These are phyloP conservation scores for Endomychus coccineus DNA, from an alignment of 2,888 invertebrate species.

Conservation along the genomic window DNA sequence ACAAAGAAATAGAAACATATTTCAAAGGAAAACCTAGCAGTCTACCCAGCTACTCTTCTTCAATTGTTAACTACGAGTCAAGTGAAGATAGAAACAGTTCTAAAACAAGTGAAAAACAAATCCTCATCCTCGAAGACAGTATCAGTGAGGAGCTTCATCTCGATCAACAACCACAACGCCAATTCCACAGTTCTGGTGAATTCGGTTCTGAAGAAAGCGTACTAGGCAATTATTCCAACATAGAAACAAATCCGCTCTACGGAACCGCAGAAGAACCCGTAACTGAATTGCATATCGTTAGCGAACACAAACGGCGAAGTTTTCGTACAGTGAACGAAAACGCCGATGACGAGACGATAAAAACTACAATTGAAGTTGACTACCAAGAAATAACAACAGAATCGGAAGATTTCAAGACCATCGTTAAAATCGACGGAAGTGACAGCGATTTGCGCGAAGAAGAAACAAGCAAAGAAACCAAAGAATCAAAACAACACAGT, in stretches of 20 bases:
- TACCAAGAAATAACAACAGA: too few relatives aligned
- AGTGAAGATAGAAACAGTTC: too few relatives aligned
- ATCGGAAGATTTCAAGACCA: slow-evolving; percentile 36
- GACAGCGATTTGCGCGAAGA: slow-evolving; percentile 24
- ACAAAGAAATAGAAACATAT: slow-evolving; percentile 24
- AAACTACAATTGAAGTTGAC: slow-evolving; percentile 30
- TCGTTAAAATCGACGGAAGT: slow-evolving; percentile 32
- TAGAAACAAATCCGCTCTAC: slow-evolving; percentile 17
- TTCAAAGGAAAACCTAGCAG: slow-evolving; percentile 28
- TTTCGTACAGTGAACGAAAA: slow-evolving; percentile 10
- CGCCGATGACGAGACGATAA: slow-evolving; percentile 14
- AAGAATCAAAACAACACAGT: slow-evolving; percentile 37
- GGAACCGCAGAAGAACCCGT: slow-evolving; percentile 5
- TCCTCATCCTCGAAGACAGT: too few relatives aligned
- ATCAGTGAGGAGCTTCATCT: too few relatives aligned
- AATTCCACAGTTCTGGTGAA: too few relatives aligned
- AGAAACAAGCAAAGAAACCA: slow-evolving; percentile 20
- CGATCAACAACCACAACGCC: too few relatives aligned
- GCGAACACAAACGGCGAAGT: too few relatives aligned
- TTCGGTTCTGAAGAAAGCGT: slow-evolving; percentile 11
- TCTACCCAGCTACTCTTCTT: slow-evolving; percentile 21
- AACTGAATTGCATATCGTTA: too few relatives aligned
- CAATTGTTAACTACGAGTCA: slow-evolving; percentile 9
- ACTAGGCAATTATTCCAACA: slow-evolving; percentile 8
- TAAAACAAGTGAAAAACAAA: too few relatives aligned